Base-by-base conservation (phyloP, 2,797 vertebrate genomes). In the Enteromius radiatus region DNA sequence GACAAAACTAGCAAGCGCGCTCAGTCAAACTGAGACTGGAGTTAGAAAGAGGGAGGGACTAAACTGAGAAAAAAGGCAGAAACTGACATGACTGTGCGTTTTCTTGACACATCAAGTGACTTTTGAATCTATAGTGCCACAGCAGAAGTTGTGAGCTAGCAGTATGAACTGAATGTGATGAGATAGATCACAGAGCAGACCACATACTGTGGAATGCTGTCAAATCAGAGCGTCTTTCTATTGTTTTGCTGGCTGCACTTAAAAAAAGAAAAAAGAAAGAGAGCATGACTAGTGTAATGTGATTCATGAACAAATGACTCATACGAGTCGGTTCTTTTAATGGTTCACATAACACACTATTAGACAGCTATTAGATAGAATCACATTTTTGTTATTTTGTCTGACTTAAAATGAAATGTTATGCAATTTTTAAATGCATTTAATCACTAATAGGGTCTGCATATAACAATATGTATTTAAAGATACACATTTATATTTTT, bases 1-100 rank as follows among this genome's bases (percentile, higher is more conserved):
- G 78, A 78, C 85, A 84, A 78, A 80, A 76, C 83, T 80, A 76
- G 78, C 26, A 33, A 56, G 76, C 41, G 26, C 14, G 21, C 52
- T 75, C 54, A 52, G 70, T 45, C 21, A 68, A 61, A 84, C 70
- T 45, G 38, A 83, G 69, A 69, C 15, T 26, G n/a, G 38, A 64
- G 47, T 33, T 26, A 61, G 47, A 61, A 49, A 33, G 12, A 77
- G 33, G 45, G 49, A 65, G 38, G 68, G 45, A 49, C 70, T 54
- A 54, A 41, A 36, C 23, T 17, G 6, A 82, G 47, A 45, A 59
- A 59, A 79, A 47, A 73, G 26, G 23, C 8, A 41, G 41, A 28
- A 49, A 43, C 9, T 33, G 15, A 19, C 23, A 52, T 33, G 41
- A 33, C 41, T 64, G 3, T 47, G 26, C 43, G 1, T 75, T 59